Conservation (phyloP, 2,888 invertebrate genomes). For the Pasiphila rectangulata region DNA sequence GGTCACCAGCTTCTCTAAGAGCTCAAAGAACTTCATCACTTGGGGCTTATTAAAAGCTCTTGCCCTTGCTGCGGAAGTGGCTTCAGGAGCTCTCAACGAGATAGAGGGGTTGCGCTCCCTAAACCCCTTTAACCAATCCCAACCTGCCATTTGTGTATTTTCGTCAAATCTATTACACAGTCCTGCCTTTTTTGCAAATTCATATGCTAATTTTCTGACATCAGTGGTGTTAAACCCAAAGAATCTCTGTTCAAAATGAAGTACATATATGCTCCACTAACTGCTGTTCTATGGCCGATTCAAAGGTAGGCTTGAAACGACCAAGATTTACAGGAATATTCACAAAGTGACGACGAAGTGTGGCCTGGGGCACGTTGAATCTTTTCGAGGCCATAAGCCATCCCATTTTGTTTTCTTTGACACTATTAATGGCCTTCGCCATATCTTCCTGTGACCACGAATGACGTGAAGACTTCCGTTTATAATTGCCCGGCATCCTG, state of each 20-base stretch:
- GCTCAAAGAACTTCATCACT: no score
- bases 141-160: background rate
- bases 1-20: no score
- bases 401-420: conserved; percentile 23
- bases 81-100: background rate
- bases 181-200: no score
- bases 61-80: background rate
- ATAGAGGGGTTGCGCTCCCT: background rate
- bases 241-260: background rate
- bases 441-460: conserved; percentile 19
- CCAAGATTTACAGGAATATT: background rate
- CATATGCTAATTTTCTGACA: background rate
- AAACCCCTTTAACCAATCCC: background rate
- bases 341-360: conserved; percentile 23
- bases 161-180: no score
- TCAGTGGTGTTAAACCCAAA: background rate
- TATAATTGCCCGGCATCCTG: conserved; percentile 20
- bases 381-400: conserved; percentile 25
- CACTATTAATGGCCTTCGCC: conserved; percentile 21
- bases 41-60: background rate
- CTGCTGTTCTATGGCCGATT: no score
- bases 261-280: no score
- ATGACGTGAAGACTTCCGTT: no score
- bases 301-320: background rate
- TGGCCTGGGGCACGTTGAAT: conserved; percentile 13